These are phyloP conservation scores for Umimayanthus kanabou DNA, from an alignment of 92 coral and sea anemone genomes.

Conservation along the genomic window DNA sequence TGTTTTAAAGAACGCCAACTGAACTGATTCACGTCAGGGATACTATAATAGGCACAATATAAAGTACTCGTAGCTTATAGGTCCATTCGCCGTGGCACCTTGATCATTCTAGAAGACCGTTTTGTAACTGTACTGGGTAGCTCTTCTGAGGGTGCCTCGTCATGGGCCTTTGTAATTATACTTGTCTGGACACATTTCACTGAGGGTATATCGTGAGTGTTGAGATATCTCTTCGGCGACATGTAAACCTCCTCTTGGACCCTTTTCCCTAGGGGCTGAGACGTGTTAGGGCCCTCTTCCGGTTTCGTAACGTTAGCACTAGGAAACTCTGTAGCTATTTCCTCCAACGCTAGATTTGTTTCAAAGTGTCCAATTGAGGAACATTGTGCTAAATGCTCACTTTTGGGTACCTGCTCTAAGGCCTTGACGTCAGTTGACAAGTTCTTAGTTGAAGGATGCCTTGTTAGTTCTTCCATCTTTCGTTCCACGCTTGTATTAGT, in stretches of 20 bases:
- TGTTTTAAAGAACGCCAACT: background rate
- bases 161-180: slow-evolving; percentile 24
- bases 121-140: background rate
- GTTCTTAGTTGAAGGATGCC: background rate
- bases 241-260: slow-evolving; percentile 6
- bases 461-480: background rate
- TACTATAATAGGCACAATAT: background rate
- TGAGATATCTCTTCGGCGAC: slow-evolving; percentile 14
- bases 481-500: background rate
- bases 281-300: background rate
- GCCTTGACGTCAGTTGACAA: background rate
- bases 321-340: background rate
- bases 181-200: background rate
- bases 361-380: background rate
- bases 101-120: slow-evolving; percentile 18
- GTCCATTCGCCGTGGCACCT: slow-evolving; percentile 36
- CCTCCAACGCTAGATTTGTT: background rate
- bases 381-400: background rate
- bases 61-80: slow-evolving; percentile 5
- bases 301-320: background rate
- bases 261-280: slow-evolving; percentile 17
- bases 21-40: background rate
- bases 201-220: background rate
- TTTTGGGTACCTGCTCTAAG: background rate
- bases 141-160: slow-evolving; percentile 29